A percentile compares a stretch with the other conserved stretches of the same genome.
Evolutionary conservation across 1,140 invertebrate genomes (phyloP).

Genomic region (Scaptomyza pallida): DNA sequence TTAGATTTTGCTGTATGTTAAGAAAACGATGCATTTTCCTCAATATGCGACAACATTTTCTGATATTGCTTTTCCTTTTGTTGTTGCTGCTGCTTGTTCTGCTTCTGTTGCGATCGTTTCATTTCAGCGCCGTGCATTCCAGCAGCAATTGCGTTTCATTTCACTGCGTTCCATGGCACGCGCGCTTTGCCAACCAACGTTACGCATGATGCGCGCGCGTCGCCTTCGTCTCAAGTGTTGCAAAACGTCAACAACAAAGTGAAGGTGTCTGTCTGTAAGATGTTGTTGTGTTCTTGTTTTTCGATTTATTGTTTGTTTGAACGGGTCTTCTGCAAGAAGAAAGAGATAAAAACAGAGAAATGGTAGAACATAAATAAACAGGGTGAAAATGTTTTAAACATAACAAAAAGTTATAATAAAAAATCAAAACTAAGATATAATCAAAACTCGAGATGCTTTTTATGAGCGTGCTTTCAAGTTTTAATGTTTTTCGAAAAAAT

Average conservation of each 20-base stretch:
- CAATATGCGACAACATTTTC: constrained; percentile 71
- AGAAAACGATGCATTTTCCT: constrained; percentile 83
- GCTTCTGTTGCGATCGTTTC: constrained; percentile 27
- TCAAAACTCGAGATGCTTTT: not conserved
- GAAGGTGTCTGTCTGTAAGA: constrained; percentile 1
- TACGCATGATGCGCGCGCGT: constrained; percentile 59
- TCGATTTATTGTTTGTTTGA: constrained; percentile 29
- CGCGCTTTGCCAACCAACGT: constrained; percentile 49
- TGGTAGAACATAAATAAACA: constrained; percentile 75
- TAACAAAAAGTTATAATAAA: constrained; percentile 17
- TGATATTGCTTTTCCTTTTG: constrained; percentile 4
- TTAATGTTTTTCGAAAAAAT: constrained; percentile 5
- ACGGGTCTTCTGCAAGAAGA: constrained; percentile 73
- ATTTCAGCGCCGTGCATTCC: constrained; percentile 48
- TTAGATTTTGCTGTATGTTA: constrained; percentile 83
- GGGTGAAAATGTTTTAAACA: constrained; percentile 38
- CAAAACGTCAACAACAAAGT: constrained; percentile 23
- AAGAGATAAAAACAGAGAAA: constrained; percentile 62
- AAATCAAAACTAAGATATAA: constrained; percentile 11
- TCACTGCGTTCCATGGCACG: constrained; percentile 58
- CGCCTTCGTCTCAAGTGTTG: constrained; percentile 55
- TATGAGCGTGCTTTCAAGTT: constrained; percentile 18
- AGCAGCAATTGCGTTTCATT: constrained; percentile 47
- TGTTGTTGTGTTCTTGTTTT: constrained; percentile 16
- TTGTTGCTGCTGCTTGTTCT: constrained; percentile 15